Conservation (phyloP, 2,113 vertebrate species). For the Cyprinodon variegatus region DNA sequence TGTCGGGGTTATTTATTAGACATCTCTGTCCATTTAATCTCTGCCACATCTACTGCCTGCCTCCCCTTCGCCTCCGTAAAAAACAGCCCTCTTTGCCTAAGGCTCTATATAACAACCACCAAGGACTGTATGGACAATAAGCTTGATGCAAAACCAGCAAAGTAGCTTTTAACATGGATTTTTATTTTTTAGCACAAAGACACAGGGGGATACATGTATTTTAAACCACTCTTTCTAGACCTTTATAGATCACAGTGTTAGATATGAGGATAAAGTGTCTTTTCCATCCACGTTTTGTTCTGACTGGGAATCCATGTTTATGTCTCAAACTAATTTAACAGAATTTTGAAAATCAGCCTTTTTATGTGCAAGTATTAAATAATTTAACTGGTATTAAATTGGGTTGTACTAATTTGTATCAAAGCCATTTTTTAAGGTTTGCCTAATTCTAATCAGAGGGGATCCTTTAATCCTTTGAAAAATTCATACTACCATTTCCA, state of each 20-base stretch:
- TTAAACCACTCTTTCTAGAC: slow-evolving; percentile 28
- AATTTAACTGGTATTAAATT: not conserved
- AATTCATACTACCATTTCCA: not conserved
- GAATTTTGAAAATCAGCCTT: not conserved
- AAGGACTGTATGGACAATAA: slow-evolving; percentile 45
- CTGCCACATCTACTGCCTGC: slow-evolving; percentile 1
- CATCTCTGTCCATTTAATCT: slow-evolving; percentile 13
- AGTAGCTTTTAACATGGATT: slow-evolving; percentile 51
- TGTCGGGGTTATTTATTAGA: slow-evolving; percentile 7
- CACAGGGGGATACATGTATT: slow-evolving; percentile 20
- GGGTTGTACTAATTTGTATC: not conserved
- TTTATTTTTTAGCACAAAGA: slow-evolving; percentile 24
- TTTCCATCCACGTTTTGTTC: slow-evolving; percentile 1
- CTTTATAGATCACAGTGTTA: slow-evolving; percentile 8
- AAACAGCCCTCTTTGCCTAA: slow-evolving; percentile 39
- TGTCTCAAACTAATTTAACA: not conserved
- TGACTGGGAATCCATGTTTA: not conserved
- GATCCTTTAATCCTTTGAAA: not conserved
- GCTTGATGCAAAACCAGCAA: slow-evolving; percentile 40
- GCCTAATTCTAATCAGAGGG: not conserved
- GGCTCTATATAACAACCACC: slow-evolving; percentile 55
- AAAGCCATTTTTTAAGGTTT: not conserved
- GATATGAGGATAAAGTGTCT: slow-evolving; percentile 14
- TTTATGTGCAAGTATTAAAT: slow-evolving; percentile 1
- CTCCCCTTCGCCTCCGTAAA: slow-evolving; percentile 31